Evolutionary conservation across 2,113 vertebrate species (phyloP).

Genomic region (Macaca nemestrina): DNA sequence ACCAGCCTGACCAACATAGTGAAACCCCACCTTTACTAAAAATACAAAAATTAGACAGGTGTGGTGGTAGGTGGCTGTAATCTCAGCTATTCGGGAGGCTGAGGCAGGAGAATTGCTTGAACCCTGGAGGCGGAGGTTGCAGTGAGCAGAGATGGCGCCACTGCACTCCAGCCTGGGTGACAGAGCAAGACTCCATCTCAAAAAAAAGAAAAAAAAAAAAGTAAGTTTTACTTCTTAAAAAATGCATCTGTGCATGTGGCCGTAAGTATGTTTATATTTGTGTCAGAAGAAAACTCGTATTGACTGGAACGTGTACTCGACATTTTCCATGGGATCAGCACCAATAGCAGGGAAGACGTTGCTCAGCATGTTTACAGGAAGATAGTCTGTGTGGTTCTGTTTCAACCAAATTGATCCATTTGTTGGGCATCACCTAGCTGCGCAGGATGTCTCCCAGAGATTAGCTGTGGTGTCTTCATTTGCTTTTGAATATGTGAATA

Average conservation of each 20-base stretch:
- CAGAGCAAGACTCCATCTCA: too few species aligned
- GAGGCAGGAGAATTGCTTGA: too few species aligned
- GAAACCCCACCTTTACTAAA: too few species aligned
- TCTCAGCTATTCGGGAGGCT: too few species aligned
- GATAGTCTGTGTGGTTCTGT: not conserved
- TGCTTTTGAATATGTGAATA: slow-evolving; percentile 42
- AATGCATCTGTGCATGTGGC: not conserved
- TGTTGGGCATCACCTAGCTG: not conserved
- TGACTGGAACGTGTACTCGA: not conserved
- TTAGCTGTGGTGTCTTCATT: slow-evolving; percentile 20
- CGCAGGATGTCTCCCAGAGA: not conserved
- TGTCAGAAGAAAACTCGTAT: not conserved
- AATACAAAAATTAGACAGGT: too few species aligned
- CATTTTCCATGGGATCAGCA: not conserved
- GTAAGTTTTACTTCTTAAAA: not conserved
- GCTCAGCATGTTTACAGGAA: not conserved
- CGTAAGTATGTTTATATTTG: not conserved
- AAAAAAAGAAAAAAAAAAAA: too few species aligned
- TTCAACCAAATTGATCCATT: not conserved
- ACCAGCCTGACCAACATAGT: too few species aligned
- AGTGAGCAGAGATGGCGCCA: too few species aligned
- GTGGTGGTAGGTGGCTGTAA: too few species aligned
- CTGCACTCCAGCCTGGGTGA: too few species aligned
- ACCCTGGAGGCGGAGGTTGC: too few species aligned
- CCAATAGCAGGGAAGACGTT: not conserved